Conservation (phyloP, 2,888 invertebrate species). For the Tridacna gigas region DNA sequence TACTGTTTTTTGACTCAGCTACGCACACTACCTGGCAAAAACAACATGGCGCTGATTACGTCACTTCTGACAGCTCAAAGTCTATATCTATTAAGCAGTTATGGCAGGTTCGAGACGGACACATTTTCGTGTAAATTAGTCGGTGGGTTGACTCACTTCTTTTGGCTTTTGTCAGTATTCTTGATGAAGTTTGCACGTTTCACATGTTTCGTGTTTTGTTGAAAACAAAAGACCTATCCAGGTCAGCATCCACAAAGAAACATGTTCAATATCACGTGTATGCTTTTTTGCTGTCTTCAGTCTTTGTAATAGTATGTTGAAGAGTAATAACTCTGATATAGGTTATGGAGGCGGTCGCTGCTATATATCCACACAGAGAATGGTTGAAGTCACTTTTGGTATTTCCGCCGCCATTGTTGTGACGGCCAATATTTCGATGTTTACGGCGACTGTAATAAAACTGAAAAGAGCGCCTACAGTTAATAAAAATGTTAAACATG, state of each 20-base stretch:
- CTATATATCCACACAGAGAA: slow-evolving; percentile 42
- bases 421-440: slow-evolving; percentile 43
- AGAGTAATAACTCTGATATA: not conserved
- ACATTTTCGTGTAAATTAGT: slow-evolving; percentile 26
- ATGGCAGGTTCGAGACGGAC: not conserved
- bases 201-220: slow-evolving; percentile 47
- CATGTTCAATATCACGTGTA: slow-evolving; percentile 32
- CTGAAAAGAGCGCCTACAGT: slow-evolving; percentile 15
- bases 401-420: slow-evolving; percentile 42
- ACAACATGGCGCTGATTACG: slow-evolving; percentile 37
- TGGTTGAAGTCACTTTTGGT: slow-evolving; percentile 40
- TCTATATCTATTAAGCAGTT: slow-evolving; percentile 26
- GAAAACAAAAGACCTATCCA: slow-evolving; percentile 4
- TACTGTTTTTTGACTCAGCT: slow-evolving; percentile 33
- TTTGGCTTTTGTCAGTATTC: slow-evolving; percentile 41
- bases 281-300: slow-evolving; percentile 1
- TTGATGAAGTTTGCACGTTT: slow-evolving; percentile 31
- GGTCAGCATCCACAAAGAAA: slow-evolving; percentile 2
- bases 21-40: slow-evolving; percentile 39
- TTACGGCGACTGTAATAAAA: slow-evolving; percentile 25
- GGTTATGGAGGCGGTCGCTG: slow-evolving; percentile 56
- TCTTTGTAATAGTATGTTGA: slow-evolving; percentile 24
- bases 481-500: slow-evolving; percentile 22
- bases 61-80: slow-evolving; percentile 40
- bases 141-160: slow-evolving; percentile 42